Percentiles rank a stretch among this genome's conserved stretches.
phyloP scores from a whole-genome alignment of 1,140 invertebrate genomes.

The Anthonomus grandis region DNA sequence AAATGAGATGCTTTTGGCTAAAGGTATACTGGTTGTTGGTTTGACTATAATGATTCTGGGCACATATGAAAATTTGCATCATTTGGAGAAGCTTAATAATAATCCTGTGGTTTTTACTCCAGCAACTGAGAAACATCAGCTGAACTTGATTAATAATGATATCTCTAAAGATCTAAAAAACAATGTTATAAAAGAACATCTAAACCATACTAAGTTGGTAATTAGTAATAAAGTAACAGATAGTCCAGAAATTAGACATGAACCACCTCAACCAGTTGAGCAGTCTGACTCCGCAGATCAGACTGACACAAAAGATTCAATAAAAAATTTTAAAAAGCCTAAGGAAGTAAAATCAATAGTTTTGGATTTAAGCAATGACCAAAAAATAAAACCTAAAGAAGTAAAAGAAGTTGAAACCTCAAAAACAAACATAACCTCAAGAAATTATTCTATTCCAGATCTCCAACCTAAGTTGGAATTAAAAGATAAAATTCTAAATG shows the following conservation, averaged over 20 bases:
- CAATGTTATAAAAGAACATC: slow-evolving; percentile 6
- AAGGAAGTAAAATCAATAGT: neutral
- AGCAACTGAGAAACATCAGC: slow-evolving; percentile 33
- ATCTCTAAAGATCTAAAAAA: neutral
- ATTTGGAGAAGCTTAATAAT: slow-evolving; percentile 59
- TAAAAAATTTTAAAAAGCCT: neutral
- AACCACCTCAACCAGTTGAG: slow-evolving; percentile 55
- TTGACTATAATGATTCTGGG: slow-evolving; percentile 79
- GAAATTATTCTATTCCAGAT: no score
- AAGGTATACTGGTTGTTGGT: slow-evolving; percentile 73
- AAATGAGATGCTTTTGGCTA: slow-evolving; percentile 66
- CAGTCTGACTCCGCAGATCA: slow-evolving; percentile 33
- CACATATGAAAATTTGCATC: slow-evolving; percentile 81
- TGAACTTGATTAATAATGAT: neutral
- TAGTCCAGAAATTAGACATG: slow-evolving; percentile 48
- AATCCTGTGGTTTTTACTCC: slow-evolving; percentile 46
- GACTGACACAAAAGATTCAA: neutral
- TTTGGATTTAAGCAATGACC: neutral
- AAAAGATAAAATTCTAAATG: slow-evolving; percentile 28
- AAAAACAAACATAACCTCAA: no score
- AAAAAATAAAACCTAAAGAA: neutral
- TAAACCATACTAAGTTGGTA: slow-evolving; percentile 36
- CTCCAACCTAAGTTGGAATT: no score
- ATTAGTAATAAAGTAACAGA: slow-evolving; percentile 9
- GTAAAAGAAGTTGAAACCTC: neutral